phyloP scores from a whole-genome alignment of 2,888 invertebrate genomes.

The Punctoribates punctum region DNA sequence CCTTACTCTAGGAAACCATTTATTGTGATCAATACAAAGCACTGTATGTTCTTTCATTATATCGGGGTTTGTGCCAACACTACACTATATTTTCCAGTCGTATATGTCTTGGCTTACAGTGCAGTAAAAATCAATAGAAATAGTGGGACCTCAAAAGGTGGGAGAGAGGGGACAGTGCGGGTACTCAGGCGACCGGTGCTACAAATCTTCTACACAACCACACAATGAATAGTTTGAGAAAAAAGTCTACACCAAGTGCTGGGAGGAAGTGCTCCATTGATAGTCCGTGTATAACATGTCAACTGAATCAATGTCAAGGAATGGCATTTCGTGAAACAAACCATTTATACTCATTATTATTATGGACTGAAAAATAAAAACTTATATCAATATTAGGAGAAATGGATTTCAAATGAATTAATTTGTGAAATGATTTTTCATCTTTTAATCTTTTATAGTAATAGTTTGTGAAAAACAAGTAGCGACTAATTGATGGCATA shows the following conservation, averaged over 20 bases:
- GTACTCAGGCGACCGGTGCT: neutral
- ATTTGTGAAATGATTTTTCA: neutral
- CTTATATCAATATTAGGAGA: neutral
- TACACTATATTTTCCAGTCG: conserved; percentile 22
- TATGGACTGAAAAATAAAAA: neutral
- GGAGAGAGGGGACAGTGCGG: conserved; percentile 18
- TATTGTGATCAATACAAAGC: conserved; percentile 15
- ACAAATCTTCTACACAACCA: conserved; percentile 33
- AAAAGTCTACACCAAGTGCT: neutral
- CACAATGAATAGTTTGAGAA: conserved; percentile 11
- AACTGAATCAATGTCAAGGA: conserved; percentile 25
- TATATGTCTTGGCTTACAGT: conserved; percentile 19
- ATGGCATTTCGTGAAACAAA: neutral
- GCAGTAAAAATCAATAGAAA: neutral
- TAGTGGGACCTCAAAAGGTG: neutral
- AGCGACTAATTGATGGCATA: conserved; percentile 33
- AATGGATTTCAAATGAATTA: neutral
- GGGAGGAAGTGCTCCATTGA: conserved; percentile 24
- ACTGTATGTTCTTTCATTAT: conserved; percentile 30
- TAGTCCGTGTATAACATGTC: conserved; percentile 11
- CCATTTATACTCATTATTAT: neutral
- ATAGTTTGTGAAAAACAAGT: conserved; percentile 29
- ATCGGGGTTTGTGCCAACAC: conserved; percentile 20
- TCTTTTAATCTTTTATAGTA: neutral
- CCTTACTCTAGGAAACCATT: conserved; percentile 23